Conservation (phyloP, 1,140 invertebrate species). For the Melitaea cinxia region DNA sequence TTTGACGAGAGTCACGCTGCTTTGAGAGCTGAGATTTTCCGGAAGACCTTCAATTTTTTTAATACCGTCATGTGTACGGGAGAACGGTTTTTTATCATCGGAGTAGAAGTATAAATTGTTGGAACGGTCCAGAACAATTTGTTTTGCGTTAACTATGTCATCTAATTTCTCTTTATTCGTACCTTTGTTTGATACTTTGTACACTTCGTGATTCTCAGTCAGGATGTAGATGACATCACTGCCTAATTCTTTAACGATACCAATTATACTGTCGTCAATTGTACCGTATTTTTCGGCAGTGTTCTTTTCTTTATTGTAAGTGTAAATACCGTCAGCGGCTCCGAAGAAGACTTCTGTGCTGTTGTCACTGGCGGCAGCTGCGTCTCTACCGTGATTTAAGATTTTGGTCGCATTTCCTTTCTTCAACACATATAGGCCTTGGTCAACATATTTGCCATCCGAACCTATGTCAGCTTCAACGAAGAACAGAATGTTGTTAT, state of each 20-base stretch:
- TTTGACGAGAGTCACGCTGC: slow-evolving; percentile 41
- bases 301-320: slow-evolving; percentile 43
- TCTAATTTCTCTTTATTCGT: slow-evolving; percentile 54
- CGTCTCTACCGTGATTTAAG: slow-evolving; percentile 54
- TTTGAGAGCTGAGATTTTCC: slow-evolving; percentile 30
- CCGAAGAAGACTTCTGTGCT: slow-evolving; percentile 54
- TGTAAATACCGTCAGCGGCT: slow-evolving; percentile 58
- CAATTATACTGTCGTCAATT: slow-evolving; percentile 53
- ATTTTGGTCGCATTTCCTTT: slow-evolving; percentile 48
- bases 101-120: slow-evolving; percentile 59
- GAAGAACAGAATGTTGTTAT: slow-evolving; percentile 49
- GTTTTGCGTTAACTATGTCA: slow-evolving; percentile 43
- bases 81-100: slow-evolving; percentile 48
- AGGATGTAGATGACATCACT: slow-evolving; percentile 57
- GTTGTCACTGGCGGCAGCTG: slow-evolving; percentile 46
- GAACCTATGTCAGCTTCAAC: slow-evolving; percentile 51
- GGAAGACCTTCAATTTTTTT: slow-evolving; percentile 52
- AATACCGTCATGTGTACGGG: slow-evolving; percentile 39
- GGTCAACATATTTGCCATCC: slow-evolving; percentile 43
- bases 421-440: slow-evolving; percentile 53
- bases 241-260: slow-evolving; percentile 49
- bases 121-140: slow-evolving; percentile 55
- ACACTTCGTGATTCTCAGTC: slow-evolving; percentile 51
- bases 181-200: slow-evolving; percentile 55
- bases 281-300: slow-evolving; percentile 60